Conservation (phyloP, 2,797 vertebrate genomes). For the Sarcoramphus papa region DNA sequence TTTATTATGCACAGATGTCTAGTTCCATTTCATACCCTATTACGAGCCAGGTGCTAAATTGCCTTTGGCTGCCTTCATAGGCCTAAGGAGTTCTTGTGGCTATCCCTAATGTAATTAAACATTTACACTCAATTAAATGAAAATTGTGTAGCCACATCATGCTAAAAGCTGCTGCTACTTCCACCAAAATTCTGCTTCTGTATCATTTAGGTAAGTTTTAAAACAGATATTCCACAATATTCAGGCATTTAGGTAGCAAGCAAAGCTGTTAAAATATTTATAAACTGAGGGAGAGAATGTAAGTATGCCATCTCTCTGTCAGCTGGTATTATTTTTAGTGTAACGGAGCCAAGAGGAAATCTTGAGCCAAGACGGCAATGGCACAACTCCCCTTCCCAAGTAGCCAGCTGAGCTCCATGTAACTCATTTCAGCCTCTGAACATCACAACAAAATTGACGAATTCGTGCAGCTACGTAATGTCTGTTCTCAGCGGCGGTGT, state of each 20-base stretch:
- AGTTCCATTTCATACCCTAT: slow-evolving; percentile 35
- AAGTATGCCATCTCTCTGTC: background rate
- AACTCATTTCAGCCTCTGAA: background rate
- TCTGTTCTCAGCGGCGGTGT: rapidly evolving
- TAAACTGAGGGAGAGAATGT: background rate
- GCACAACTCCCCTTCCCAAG: background rate
- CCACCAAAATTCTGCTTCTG: background rate
- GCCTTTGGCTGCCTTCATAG: slow-evolving; percentile 46
- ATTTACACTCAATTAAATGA: slow-evolving; percentile 59
- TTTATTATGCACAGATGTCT: slow-evolving; percentile 61
- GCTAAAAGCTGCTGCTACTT: background rate
- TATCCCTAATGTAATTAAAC: slow-evolving; percentile 62
- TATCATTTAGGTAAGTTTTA: background rate
- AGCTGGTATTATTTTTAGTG: background rate
- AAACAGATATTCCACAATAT: background rate
- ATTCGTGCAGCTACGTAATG: too few relatives aligned
- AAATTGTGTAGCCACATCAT: background rate
- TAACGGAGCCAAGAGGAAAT: background rate
- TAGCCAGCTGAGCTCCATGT: background rate
- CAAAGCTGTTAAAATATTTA: background rate
- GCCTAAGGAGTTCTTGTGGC: slow-evolving; percentile 38
- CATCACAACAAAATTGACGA: too few relatives aligned
- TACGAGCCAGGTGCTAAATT: slow-evolving; percentile 62
- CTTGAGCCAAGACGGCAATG: background rate
- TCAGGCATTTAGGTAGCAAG: background rate